Evolutionary conservation across 1,140 invertebrate genomes (phyloP).

Genomic region (Pseudobourletiella spinata): DNA sequence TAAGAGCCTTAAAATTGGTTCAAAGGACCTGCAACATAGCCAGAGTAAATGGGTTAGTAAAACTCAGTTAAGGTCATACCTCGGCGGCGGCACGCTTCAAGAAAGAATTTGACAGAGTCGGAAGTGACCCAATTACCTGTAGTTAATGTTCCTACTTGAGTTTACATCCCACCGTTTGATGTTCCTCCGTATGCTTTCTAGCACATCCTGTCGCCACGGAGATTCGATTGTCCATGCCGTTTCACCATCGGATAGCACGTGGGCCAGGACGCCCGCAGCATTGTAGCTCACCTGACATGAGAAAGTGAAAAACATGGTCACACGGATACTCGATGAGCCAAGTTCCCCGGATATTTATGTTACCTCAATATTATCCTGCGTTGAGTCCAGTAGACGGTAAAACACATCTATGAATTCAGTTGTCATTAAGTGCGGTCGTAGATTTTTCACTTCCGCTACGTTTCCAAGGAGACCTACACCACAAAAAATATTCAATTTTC

Average conservation of each 20-base stretch:
- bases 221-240: constrained; percentile 66
- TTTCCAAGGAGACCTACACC: constrained; percentile 67
- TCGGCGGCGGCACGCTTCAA: no score
- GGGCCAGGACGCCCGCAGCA: constrained; percentile 88
- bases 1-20: constrained; percentile 76
- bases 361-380: constrained; percentile 89
- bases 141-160: constrained; percentile 89
- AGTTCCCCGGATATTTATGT: background rate
- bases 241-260: constrained; percentile 77
- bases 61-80: no score
- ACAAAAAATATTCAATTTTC: constrained; percentile 25
- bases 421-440: constrained; percentile 78
- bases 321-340: background rate
- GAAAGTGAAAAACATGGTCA: background rate
- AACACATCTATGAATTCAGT: constrained; percentile 75
- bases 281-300: constrained; percentile 80
- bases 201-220: constrained; percentile 62
- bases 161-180: constrained; percentile 80
- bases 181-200: constrained; percentile 64
- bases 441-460: constrained; percentile 80
- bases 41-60: constrained; percentile 8
- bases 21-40: constrained; percentile 57
- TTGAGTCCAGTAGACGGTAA: constrained; percentile 68
- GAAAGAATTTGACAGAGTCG: no score
- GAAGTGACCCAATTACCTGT: no score